A percentile compares a stretch with the other conserved stretches of the same genome.
Conservation (phyloP, 64 coral and sea anemone genomes). For the Pachyseris speciosa region DNA sequence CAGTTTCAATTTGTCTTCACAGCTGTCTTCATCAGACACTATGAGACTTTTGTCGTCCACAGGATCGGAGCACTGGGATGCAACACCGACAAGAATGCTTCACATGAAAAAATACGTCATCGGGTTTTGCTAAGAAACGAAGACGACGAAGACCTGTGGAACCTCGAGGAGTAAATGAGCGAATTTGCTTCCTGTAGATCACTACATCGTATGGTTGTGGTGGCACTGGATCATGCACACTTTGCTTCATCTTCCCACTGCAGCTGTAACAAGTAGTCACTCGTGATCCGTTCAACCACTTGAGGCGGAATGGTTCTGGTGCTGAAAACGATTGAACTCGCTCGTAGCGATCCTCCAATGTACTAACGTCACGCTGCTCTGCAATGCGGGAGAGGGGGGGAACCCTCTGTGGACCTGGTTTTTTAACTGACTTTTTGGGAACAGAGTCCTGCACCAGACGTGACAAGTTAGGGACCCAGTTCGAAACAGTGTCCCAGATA, state of each 20-base stretch:
- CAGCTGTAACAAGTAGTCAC: slow-evolving; percentile 60
- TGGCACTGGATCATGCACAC: slow-evolving; percentile 48
- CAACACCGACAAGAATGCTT: slow-evolving; percentile 46
- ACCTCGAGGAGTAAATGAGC: slow-evolving; percentile 32
- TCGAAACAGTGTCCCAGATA: slow-evolving; percentile 3
- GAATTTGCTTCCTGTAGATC: slow-evolving; percentile 42
- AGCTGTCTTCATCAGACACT: slow-evolving; percentile 35
- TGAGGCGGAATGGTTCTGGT: slow-evolving; percentile 55
- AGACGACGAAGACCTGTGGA: slow-evolving; percentile 27
- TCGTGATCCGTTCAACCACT: slow-evolving; percentile 17
- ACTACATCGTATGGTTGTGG: slow-evolving; percentile 47
- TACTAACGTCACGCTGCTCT: slow-evolving; percentile 26
- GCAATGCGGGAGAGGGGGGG: neutral
- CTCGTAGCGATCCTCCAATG: neutral
- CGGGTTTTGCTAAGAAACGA: slow-evolving; percentile 32
- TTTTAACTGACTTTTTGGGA: slow-evolving; percentile 42
- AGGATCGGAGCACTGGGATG: slow-evolving; percentile 37
- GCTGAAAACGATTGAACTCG: slow-evolving; percentile 17
- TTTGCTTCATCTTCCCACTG: slow-evolving; percentile 25
- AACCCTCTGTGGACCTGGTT: slow-evolving; percentile 36
- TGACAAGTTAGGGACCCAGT: slow-evolving; percentile 31
- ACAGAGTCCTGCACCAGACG: slow-evolving; percentile 24
- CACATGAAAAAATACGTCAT: slow-evolving; percentile 43
- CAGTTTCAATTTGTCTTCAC: slow-evolving; percentile 35
- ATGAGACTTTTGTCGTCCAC: slow-evolving; percentile 23